These are phyloP conservation scores for Maniola hyperantus DNA, from an alignment of 2,888 invertebrate genomes.

Conservation along the genomic window DNA sequence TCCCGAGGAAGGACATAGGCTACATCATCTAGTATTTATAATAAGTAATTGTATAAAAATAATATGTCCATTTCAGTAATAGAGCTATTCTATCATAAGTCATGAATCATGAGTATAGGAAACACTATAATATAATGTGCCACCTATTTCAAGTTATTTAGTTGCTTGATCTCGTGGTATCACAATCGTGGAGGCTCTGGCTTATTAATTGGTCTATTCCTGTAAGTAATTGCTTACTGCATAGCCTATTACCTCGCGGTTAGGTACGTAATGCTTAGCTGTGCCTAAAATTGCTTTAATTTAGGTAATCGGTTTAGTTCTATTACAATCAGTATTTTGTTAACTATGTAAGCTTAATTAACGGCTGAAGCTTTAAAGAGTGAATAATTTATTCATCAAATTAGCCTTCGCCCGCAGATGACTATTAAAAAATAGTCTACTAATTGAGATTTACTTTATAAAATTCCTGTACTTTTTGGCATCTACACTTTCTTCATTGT, in stretches of 20 bases:
- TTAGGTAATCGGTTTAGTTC: conserved; percentile 38
- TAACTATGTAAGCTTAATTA: conserved; percentile 17
- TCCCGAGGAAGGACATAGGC: too few relatives aligned
- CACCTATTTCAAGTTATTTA: conserved; percentile 44
- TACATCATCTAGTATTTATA: too few relatives aligned
- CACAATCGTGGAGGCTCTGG: conserved; percentile 43
- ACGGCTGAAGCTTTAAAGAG: conserved; percentile 1
- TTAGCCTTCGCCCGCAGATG: background rate
- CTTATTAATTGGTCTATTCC: conserved; percentile 60
- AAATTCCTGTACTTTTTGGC: too few relatives aligned
- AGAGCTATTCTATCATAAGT: too few relatives aligned
- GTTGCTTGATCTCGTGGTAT: conserved; percentile 45
- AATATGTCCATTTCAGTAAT: too few relatives aligned
- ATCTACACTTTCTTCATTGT: too few relatives aligned
- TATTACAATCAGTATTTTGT: conserved; percentile 20
- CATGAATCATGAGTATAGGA: background rate
- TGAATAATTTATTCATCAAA: background rate
- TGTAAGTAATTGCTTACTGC: conserved; percentile 57
- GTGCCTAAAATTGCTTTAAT: conserved; percentile 45
- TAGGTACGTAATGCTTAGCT: conserved; percentile 39
- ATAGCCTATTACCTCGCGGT: conserved; percentile 47
- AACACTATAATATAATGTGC: conserved; percentile 22
- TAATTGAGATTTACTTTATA: too few relatives aligned
- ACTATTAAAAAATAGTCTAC: too few relatives aligned
- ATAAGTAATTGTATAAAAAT: too few relatives aligned